phyloP scores from a whole-genome alignment of 2,888 invertebrate genomes.

The Megalurothrips usitatus region DNA sequence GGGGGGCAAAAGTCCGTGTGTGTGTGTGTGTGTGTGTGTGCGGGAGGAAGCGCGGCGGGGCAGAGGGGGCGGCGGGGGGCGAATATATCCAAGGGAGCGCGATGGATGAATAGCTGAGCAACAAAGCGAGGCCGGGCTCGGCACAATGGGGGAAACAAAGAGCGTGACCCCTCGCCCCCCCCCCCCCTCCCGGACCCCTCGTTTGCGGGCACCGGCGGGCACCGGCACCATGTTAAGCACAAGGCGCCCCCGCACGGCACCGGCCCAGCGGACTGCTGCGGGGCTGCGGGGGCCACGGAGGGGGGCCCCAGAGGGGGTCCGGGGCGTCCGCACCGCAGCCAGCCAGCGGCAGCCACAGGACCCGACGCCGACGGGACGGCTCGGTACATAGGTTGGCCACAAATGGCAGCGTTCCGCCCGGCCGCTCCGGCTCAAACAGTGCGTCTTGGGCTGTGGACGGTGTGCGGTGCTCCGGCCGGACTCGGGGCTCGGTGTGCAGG shows the following conservation, averaged over 20 bases:
- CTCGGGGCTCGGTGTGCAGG: too few relatives aligned
- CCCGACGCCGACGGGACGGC: neutral
- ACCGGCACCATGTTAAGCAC: constrained; percentile 2
- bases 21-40: too few relatives aligned
- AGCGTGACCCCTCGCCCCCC: neutral
- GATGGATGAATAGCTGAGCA: constrained; percentile 24
- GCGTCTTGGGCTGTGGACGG: neutral
- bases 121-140: neutral
- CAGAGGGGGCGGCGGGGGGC: neutral
- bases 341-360: too few relatives aligned
- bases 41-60: neutral
- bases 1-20: neutral
- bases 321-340: too few relatives aligned
- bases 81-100: neutral
- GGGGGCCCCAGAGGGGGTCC: too few relatives aligned
- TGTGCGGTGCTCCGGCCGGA: too few relatives aligned
- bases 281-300: too few relatives aligned
- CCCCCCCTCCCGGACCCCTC: neutral
- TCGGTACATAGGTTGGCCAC: neutral
- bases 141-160: constrained; percentile 18
- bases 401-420: neutral
- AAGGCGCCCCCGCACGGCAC: neutral
- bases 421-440: neutral
- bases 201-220: neutral
- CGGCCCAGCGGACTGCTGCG: too few relatives aligned